Conservation (phyloP, 1,140 invertebrate genomes). For the Macrobrachium rosenbergii region DNA sequence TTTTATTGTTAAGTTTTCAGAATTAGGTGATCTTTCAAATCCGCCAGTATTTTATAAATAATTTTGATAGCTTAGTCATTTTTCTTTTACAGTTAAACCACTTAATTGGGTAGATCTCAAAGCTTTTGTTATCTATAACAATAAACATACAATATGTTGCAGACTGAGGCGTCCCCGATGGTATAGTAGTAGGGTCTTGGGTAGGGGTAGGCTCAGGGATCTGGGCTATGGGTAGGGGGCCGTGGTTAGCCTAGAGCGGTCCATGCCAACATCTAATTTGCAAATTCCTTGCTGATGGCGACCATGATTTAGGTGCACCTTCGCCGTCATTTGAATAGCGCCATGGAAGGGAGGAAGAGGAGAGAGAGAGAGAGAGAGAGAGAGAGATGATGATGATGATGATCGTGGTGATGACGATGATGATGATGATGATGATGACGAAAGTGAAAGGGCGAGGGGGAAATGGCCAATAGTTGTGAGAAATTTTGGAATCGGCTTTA, state of each 20-base stretch:
- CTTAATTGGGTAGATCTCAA: too few relatives aligned
- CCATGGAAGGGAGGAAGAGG: neutral
- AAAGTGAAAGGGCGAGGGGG: too few relatives aligned
- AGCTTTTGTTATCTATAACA: too few relatives aligned
- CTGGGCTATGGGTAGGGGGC: neutral
- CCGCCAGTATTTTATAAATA: too few relatives aligned
- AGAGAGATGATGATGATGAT: neutral
- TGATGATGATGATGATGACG: neutral
- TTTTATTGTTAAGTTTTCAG: too few relatives aligned
- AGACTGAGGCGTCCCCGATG: neutral
- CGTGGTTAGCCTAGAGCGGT: conserved; percentile 14
- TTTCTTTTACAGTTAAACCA: too few relatives aligned
- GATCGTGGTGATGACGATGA: neutral
- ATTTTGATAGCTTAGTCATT: too few relatives aligned
- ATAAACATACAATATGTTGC: neutral
- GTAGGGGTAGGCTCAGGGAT: neutral
- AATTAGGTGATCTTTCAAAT: too few relatives aligned
- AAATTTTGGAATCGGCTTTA: too few relatives aligned
- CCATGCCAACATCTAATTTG: conserved; percentile 55
- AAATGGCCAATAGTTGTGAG: too few relatives aligned
- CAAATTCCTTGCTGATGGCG: conserved; percentile 53
- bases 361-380: neutral
- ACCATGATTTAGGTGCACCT: conserved; percentile 33
- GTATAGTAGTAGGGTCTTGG: neutral
- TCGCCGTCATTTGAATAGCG: conserved; percentile 53